These are phyloP conservation scores for Coptodon rendalli DNA, from an alignment of 2,113 vertebrate genomes.

Conservation along the genomic window DNA sequence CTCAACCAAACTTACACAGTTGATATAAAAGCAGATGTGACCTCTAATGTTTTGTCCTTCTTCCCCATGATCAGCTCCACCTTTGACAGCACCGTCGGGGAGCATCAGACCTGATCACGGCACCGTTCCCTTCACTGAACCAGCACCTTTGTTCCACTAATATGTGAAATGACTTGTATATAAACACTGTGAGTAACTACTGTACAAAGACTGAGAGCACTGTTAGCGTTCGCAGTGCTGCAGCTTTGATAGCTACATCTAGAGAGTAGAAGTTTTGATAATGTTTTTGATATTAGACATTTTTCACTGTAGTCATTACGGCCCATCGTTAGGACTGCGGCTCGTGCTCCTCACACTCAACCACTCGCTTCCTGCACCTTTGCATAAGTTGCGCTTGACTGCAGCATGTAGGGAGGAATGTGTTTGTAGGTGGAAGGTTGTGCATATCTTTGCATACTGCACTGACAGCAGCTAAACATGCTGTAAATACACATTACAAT, in stretches of 20 bases:
- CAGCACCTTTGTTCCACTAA: constrained; percentile 53
- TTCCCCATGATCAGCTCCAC: neutral
- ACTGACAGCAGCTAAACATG: neutral
- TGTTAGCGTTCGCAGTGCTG: constrained; percentile 8
- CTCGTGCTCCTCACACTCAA: neutral
- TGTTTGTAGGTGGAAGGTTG: accelerated
- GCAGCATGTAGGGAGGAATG: neutral
- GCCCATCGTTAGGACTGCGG: neutral
- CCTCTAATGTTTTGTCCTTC: accelerated
- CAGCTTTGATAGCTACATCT: constrained; percentile 36
- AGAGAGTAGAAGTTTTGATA: constrained; percentile 53
- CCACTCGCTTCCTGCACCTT: neutral
- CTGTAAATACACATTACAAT: accelerated
- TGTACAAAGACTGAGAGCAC: neutral
- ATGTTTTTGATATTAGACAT: constrained; percentile 62
- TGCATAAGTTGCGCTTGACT: neutral
- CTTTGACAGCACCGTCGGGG: neutral
- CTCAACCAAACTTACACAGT: neutral
- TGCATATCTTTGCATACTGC: neutral
- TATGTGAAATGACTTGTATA: constrained; percentile 40
- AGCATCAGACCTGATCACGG: neutral
- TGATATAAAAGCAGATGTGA: neutral
- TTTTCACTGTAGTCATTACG: constrained; percentile 37
- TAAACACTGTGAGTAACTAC: constrained; percentile 44
- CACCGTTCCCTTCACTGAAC: constrained; percentile 22